These are phyloP conservation scores for Polydesmus complanatus DNA, from an alignment of 2,888 invertebrate species.

Conservation along the genomic window DNA sequence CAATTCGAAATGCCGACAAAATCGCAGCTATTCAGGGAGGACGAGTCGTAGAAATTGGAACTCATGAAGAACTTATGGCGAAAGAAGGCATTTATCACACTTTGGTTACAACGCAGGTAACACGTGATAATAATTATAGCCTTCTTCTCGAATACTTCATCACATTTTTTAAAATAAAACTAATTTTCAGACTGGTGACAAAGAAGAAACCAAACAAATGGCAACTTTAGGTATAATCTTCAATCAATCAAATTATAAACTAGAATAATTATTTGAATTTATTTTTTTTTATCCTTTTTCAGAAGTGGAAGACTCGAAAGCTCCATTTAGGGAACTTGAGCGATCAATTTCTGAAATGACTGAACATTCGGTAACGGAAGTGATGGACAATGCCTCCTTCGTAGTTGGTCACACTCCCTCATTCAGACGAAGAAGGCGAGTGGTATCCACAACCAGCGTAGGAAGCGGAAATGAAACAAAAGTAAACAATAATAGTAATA, in stretches of 20 bases:
- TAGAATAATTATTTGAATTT: too few species aligned
- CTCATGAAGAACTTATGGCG: conserved; percentile 51
- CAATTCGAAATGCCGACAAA: conserved; percentile 37
- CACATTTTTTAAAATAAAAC: background rate
- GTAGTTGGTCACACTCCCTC: background rate
- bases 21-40: conserved; percentile 48
- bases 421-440: background rate
- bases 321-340: too few species aligned
- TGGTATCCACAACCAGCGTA: background rate
- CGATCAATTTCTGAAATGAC: background rate
- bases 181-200: background rate
- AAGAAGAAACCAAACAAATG: background rate
- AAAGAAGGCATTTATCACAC: conserved; percentile 48
- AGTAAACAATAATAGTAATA: background rate
- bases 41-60: conserved; percentile 53
- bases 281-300: too few species aligned
- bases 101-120: conserved; percentile 34
- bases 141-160: background rate
- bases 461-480: background rate
- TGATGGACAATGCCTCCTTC: background rate
- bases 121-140: too few species aligned
- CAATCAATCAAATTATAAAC: too few species aligned
- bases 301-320: too few species aligned
- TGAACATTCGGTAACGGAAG: background rate
- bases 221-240: background rate